Conservation (phyloP, 2,888 invertebrate species). For the Aphrophora alni region DNA sequence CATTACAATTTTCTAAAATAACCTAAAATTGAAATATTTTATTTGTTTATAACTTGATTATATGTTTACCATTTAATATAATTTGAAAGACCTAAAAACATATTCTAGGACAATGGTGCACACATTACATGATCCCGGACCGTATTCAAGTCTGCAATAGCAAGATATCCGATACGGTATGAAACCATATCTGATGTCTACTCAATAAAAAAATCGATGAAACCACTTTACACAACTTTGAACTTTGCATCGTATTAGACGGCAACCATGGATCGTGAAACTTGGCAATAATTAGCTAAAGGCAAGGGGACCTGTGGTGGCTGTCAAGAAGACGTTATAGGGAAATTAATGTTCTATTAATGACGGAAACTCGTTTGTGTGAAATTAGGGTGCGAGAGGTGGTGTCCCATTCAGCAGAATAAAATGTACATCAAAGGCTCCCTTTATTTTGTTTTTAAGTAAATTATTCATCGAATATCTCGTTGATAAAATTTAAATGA, state of each 20-base stretch:
- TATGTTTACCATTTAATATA: no score
- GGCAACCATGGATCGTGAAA: background rate
- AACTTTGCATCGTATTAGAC: background rate
- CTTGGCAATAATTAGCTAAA: background rate
- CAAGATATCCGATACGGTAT: no score
- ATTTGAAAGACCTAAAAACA: no score
- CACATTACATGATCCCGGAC: no score
- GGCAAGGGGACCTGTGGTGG: background rate
- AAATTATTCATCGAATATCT: background rate
- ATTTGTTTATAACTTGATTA: no score
- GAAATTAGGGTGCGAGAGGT: background rate
- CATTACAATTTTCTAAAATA: no score
- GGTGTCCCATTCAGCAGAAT: background rate
- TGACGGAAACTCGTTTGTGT: slow-evolving; percentile 6
- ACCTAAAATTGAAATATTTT: no score
- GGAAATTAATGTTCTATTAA: background rate
- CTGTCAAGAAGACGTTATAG: slow-evolving; percentile 6
- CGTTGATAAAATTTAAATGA: background rate
- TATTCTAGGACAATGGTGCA: no score
- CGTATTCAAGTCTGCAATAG: no score
- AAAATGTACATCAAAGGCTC: background rate
- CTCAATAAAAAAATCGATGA: background rate
- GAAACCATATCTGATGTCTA: no score
- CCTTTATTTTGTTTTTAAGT: background rate
- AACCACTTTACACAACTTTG: background rate